Conservation (phyloP, 2,113 vertebrate genomes). For the Istiophorus platypterus region DNA sequence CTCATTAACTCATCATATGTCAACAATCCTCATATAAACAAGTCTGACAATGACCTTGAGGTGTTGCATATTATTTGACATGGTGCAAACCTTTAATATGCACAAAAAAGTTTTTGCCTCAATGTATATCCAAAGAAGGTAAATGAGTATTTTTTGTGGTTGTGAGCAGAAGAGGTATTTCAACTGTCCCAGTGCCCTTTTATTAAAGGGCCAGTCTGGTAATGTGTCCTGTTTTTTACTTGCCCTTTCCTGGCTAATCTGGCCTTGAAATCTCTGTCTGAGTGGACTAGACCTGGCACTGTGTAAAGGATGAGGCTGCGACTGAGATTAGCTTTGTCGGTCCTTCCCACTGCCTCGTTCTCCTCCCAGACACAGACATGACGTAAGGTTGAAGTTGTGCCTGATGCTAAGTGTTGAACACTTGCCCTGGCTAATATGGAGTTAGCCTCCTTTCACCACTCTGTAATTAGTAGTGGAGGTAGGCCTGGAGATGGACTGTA, state of each 20-base stretch:
- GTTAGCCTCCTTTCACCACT: constrained; percentile 84
- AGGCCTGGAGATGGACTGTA: constrained; percentile 18
- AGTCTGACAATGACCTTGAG: too few relatives aligned
- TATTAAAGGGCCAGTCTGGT: background rate
- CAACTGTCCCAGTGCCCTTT: too few relatives aligned
- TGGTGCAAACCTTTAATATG: too few relatives aligned
- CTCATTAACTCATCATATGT: background rate
- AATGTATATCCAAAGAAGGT: too few relatives aligned
- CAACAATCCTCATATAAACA: background rate
- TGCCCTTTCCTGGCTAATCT: constrained; percentile 72
- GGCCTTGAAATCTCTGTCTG: constrained; percentile 54
- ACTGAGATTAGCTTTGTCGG: constrained; percentile 42
- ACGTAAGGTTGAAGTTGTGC: constrained; percentile 50
- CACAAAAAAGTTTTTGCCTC: background rate
- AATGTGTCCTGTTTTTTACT: constrained; percentile 54
- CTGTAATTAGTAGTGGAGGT: constrained; percentile 53
- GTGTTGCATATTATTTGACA: too few relatives aligned
- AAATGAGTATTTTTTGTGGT: background rate
- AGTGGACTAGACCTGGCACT: constrained; percentile 22
- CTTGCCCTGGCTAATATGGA: constrained; percentile 80
- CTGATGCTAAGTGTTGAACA: background rate
- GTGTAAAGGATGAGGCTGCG: constrained; percentile 22
- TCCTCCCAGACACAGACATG: constrained; percentile 66
- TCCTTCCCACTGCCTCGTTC: constrained; percentile 12
- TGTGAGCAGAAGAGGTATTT: background rate